Base-by-base conservation (phyloP, 2,888 invertebrate species). In the Drosophila prolongata region DNA sequence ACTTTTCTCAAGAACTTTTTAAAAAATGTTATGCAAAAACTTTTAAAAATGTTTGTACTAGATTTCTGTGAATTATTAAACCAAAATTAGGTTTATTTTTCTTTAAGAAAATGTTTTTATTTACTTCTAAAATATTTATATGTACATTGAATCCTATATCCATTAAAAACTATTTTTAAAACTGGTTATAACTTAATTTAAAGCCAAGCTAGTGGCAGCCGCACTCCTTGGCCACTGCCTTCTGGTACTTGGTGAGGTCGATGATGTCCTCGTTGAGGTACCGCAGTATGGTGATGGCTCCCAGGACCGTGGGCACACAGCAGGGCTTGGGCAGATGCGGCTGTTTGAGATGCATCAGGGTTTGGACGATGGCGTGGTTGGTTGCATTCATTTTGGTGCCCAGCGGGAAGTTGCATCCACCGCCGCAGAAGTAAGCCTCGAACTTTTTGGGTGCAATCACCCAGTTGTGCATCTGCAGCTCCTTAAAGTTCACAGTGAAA, bases 151-250 rank as follows among this genome's bases (percentile, higher is more conserved):
- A 16, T 5, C 1, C 19, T 43, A 44, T 44, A 30, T 34, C 30
- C 10, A n/a, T 24, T 34, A 19, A 14, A 47, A 24, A 37, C 27
- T 60, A 60, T 58, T 35, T 9, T 16, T 1, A 16, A 10, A 42
- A 8, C 2, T 5, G 9, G 2, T 14, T 9, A 9, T 10, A 46
- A 35, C 14, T 16, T n/a, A 38, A 27, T 38, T 19, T 35, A 49
- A 40, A 2, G 3, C 11, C 0, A 43, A 27, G 47, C 93, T 93
- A 98, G 93, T 98, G 98, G 90, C 99, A 99, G 2, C 99, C 99
- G 92, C 99, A 99, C 80, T 97, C 97, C 92, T 97, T 97, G 27
- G 98, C 98, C 8, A 98, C 97, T 97, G 99, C 98, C 91, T 98
- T 97, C 88, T 97, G 96, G 92, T 98, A 99, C 92, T 97, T 97